Conservation (phyloP, 2,888 invertebrate genomes). For the Sphaeridia pumilis region DNA sequence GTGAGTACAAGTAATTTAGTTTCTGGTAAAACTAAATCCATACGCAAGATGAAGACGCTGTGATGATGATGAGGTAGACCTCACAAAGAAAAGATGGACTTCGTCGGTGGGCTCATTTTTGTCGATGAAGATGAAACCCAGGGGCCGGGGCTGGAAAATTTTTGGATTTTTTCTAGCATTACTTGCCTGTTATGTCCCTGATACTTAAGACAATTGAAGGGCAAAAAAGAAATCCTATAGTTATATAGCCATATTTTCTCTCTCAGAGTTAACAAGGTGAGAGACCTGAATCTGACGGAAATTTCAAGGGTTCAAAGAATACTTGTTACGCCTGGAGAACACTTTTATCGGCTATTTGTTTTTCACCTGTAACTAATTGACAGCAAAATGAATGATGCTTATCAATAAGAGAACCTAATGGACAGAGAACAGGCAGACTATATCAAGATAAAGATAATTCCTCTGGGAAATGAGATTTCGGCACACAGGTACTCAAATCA, state of each 20-base stretch:
- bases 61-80: slow-evolving; percentile 23
- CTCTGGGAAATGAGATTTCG: no score
- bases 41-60: no score
- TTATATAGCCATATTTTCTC: not conserved
- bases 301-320: not conserved
- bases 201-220: no score
- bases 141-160: slow-evolving; percentile 14
- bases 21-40: no score
- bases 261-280: no score
- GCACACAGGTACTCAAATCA: no score
- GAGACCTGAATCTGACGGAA: not conserved
- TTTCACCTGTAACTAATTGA: slow-evolving; percentile 17
- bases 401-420: not conserved
- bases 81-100: slow-evolving; percentile 23
- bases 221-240: not conserved
- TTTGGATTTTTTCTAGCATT: not conserved
- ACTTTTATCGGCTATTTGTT: slow-evolving; percentile 9
- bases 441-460: not conserved
- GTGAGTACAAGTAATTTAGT: no score
- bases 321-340: not conserved
- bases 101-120: slow-evolving; percentile 35
- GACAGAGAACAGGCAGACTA: not conserved
- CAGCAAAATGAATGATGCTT: slow-evolving; percentile 9
- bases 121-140: slow-evolving; percentile 25
- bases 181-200: no score